Base-by-base conservation (phyloP, 2,113 vertebrate species). In the Phaethon lepturus region DNA sequence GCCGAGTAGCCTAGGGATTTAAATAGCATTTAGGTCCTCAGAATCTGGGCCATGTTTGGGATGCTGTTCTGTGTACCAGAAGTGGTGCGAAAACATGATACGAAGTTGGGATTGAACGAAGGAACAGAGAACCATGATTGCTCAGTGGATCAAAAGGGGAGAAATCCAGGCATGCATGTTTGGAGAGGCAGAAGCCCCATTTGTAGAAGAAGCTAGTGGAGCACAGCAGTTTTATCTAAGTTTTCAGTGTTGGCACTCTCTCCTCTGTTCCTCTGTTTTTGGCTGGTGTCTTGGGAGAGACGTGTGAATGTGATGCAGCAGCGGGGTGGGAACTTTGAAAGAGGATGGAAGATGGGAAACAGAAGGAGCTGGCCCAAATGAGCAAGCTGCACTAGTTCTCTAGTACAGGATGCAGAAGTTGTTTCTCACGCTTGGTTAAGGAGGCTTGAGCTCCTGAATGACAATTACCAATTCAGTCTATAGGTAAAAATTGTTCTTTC, bases 281-380 rank as follows among this genome's bases (percentile, higher is more conserved):
- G 89, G 72, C 84, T 86, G 35, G 11, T 68, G 23, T 67, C 67
- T 97, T 91, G 88, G 89, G 89, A 68, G 77, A 67, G 69, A 86
- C 0, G 1, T 72, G 64, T 84, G 94, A 93, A 90, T 85, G 69
- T 53, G 58, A 45, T 96, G 86, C 80, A 64, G 73, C 53, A 69
- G 80, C 10, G 55, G 62, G 60, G 60, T 53, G 88, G 77, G 86
- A 94, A 88, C 76, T 85, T 88, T 17, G 31, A 78, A 76, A 81
- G 53, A 71, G 74, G 55, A 33, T 85, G 68, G 77, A 90, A 91
- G 84, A 80, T 22, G 33, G 82, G 86, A 95, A 93, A 44, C 87
- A 85, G 68, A 69, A 92, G 90, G 93, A 95, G 60, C 45, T 90
- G 58, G 73, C 59, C 50, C 28, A 47, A 47, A 47, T 0, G 1